Base-by-base conservation (phyloP, 1,140 invertebrate genomes). In the Delia radicum region DNA sequence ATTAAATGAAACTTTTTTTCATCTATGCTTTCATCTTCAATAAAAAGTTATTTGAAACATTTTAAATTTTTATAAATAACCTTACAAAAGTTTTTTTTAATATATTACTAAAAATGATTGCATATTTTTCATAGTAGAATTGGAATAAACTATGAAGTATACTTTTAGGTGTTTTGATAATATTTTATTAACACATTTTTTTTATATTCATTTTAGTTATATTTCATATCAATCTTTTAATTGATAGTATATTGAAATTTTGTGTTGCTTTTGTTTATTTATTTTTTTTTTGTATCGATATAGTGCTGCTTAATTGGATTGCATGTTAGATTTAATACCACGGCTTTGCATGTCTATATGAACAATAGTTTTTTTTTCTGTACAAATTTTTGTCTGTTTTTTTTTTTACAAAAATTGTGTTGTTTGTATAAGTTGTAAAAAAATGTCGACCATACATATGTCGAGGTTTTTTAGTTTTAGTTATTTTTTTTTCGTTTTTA, bases 251-350 rank as follows among this genome's bases (percentile, higher is more conserved):
- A 48, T 18, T 48, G 46, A 8, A 48, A 48, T 18, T 48, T 18
- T 48, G 2, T 48, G 5, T 8, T 13, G 42, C 15, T 48, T 48
- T 3, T 21, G 18, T n/a, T n/a, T 48, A 48, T n/a, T 48, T 48
- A 46, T 46, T 46, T 48, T 48, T 15, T 48, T 48, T 2, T 48
- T 48, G 15, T 7, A 48, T n/a, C 15, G 46, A 48, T 48, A 48
- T 48, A 18, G 46, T n/a, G n/a, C 18, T 48, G 46, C 46, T 48
- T 67, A 67, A 67, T 67, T 67, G 65, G 65, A 67, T 67, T 67
- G 65, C 65, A 67, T 67, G 65, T 67, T 69, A 69, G 65, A 33
- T 69, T 69, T 69, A 69, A 69, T 69, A 33, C 65, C 29, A n/a
- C 65, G 15, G 65, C 65, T 69, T 69, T 69, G 65, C 33, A 69